Evolutionary conservation across 2,797 vertebrate genomes (phyloP).

Genomic region (Epinephelus awoara): DNA sequence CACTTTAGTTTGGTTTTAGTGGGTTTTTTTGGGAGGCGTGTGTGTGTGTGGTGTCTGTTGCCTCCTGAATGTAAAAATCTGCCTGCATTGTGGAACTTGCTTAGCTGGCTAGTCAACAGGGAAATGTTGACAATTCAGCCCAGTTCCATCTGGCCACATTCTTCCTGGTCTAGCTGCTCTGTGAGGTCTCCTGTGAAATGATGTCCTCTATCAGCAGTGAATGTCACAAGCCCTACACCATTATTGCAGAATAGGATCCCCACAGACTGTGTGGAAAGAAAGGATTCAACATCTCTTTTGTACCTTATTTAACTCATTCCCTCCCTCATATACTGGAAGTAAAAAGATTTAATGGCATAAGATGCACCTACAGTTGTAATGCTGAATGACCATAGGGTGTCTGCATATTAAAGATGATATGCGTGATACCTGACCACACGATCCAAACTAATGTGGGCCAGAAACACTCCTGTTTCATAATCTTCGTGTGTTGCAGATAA

Average conservation of each 20-base stretch:
- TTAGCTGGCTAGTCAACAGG: conserved; percentile 81
- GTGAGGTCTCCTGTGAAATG: conserved; percentile 88
- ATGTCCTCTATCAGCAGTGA: conserved; percentile 88
- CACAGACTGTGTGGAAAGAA: conserved; percentile 65
- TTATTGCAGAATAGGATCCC: conserved; percentile 80
- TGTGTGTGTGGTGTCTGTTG: conserved; percentile 56
- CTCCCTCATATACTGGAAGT: conserved; percentile 18
- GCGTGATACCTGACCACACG: no score
- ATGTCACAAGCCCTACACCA: conserved; percentile 83
- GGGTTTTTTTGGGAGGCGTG: conserved; percentile 40
- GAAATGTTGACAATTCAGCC: conserved; percentile 85
- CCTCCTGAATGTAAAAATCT: conserved; percentile 81
- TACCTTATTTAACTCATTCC: conserved; percentile 36
- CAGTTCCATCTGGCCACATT: conserved; percentile 82
- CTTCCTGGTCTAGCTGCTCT: conserved; percentile 82
- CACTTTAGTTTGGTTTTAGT: conserved; percentile 72
- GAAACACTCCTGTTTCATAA: no score
- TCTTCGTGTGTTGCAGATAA: no score
- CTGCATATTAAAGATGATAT: not conserved
- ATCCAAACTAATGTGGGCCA: no score
- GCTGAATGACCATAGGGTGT: not conserved
- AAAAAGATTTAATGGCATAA: conserved; percentile 8
- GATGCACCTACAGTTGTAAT: conserved; percentile 28
- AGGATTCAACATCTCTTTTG: conserved; percentile 57
- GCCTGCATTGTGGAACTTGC: conserved; percentile 80